Evolutionary conservation across 1,140 invertebrate genomes (phyloP), one percentile per base, ranked within the genome.

Genomic region (Drosophila pandora): DNA sequence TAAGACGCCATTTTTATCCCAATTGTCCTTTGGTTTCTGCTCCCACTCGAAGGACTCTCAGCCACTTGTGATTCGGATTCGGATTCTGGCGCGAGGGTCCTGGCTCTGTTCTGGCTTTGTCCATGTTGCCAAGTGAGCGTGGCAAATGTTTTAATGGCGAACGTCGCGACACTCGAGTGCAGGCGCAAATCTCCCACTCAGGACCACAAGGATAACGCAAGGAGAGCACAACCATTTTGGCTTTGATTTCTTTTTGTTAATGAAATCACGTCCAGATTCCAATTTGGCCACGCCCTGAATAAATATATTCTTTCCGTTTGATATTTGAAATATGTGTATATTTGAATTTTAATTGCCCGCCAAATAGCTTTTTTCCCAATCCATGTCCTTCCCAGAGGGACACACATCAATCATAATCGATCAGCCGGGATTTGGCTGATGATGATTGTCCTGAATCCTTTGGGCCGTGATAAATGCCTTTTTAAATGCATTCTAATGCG

Each of bases 401-500:
- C 48, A 45, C 25, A 60, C 76, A 88, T 88, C 83, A 70, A 88
- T 89, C 83, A 88, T 79, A 79, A 88, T 88, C 83, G 83, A 88
- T 88, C 83, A 88, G 76, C 1, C 23, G 25, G 77, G 78, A 79
- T 78, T 88, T 79, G 60, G 41, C 50, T 47, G 68, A 62, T 56
- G 60, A 57, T 69, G 65, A 65, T 75, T 75, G 67, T 63, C 54
- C 37, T 13, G 32, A 83, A 82, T 88, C 78, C 78, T 63, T 52
- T 30, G 28, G 13, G 17, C 23, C 7, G 47, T 65, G 72, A 79
- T 77, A 83, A 88, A 88, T 88, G 84, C 84, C 79, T 77, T 88
- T 88, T 77, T 82, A 83, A 88, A 88, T 89, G 83, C 83, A 88
- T 89, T 88, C 79, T 82, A 83, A 88, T 83, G 83, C 68, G 60